A percentile compares a stretch with the other conserved stretches of the same genome.
These are phyloP conservation scores for Decapterus maruadsi DNA, from an alignment of 2,797 vertebrate species.

Conservation along the genomic window DNA sequence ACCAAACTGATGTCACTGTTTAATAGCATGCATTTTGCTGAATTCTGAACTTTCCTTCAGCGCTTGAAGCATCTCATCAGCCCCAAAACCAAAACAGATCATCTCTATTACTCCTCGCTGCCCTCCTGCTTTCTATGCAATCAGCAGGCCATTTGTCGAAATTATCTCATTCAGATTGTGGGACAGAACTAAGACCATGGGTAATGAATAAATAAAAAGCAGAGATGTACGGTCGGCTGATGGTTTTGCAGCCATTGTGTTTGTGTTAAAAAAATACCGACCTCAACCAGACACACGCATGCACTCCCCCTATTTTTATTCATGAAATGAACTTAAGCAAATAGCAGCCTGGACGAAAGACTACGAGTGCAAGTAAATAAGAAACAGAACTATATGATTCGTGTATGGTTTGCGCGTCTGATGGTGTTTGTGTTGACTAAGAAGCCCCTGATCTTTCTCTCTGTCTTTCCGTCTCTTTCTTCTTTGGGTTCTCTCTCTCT, in stretches of 20 bases:
- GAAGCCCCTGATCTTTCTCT: slow-evolving; percentile 37
- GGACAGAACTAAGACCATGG: slow-evolving; percentile 31
- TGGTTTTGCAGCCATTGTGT: slow-evolving; percentile 57
- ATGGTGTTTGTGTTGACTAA: slow-evolving; percentile 57
- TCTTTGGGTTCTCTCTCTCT: slow-evolving; percentile 51
- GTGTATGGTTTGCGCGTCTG: slow-evolving; percentile 45
- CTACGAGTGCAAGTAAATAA: slow-evolving; percentile 52
- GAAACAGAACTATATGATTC: slow-evolving; percentile 61
- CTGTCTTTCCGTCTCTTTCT: slow-evolving; percentile 34
- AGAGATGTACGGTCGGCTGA: slow-evolving; percentile 38
- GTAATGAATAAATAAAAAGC: slow-evolving; percentile 62
- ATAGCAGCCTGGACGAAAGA: slow-evolving; percentile 47
- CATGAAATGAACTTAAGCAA: slow-evolving; percentile 49
- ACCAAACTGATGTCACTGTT: slow-evolving; percentile 78
- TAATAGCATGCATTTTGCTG: slow-evolving; percentile 72
- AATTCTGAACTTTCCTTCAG: slow-evolving; percentile 70
- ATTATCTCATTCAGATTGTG: slow-evolving; percentile 55
- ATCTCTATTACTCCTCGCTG: slow-evolving; percentile 44
- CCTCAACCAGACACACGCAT: slow-evolving; percentile 37
- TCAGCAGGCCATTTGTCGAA: slow-evolving; percentile 55
- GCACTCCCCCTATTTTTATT: slow-evolving; percentile 40
- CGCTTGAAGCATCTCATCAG: slow-evolving; percentile 61
- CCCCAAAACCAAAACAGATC: slow-evolving; percentile 46
- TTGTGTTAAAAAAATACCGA: slow-evolving; percentile 55
- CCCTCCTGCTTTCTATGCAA: slow-evolving; percentile 47